A percentile compares a stretch with the other conserved stretches of the same genome.
Conservation (phyloP, 2,888 invertebrate species). For the Spicauda simplicius region DNA sequence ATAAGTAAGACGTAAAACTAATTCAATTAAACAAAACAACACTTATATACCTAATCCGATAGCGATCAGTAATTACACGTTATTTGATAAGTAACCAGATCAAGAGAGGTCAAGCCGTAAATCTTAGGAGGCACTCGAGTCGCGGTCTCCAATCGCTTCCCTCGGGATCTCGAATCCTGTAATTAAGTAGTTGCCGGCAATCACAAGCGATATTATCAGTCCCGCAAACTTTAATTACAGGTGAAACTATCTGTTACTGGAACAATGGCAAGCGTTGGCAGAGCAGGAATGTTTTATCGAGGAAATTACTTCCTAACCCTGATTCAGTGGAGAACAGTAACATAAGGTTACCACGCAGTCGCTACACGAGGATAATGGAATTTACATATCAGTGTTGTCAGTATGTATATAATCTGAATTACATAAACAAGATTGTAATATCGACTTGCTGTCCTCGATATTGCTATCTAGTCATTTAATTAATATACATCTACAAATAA, state of each 20-base stretch:
- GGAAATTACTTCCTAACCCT: constrained; percentile 36
- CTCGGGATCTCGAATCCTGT: constrained; percentile 55
- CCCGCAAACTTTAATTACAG: constrained; percentile 69
- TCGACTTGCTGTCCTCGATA: too few species aligned
- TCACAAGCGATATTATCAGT: constrained; percentile 67
- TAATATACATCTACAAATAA: too few species aligned
- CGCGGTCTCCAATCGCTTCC: constrained; percentile 55
- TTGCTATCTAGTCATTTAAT: too few species aligned
- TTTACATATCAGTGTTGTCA: too few species aligned
- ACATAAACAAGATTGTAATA: too few species aligned
- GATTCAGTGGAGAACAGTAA: constrained; percentile 25
- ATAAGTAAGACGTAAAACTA: neutral
- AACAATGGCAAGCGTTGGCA: constrained; percentile 34
- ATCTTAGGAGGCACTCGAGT: constrained; percentile 57
- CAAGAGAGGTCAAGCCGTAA: constrained; percentile 73
- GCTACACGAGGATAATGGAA: neutral
- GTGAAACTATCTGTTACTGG: constrained; percentile 43
- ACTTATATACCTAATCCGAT: constrained; percentile 46
- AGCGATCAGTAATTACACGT: constrained; percentile 50
- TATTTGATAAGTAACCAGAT: constrained; percentile 52
- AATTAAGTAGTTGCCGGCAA: constrained; percentile 72
- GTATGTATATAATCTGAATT: too few species aligned
- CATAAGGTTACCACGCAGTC: constrained; percentile 15
- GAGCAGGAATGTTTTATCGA: constrained; percentile 36
- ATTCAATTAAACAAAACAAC: constrained; percentile 47